Conservation (phyloP, 2,797 vertebrate genomes). For the Enteromius trimaculatus region DNA sequence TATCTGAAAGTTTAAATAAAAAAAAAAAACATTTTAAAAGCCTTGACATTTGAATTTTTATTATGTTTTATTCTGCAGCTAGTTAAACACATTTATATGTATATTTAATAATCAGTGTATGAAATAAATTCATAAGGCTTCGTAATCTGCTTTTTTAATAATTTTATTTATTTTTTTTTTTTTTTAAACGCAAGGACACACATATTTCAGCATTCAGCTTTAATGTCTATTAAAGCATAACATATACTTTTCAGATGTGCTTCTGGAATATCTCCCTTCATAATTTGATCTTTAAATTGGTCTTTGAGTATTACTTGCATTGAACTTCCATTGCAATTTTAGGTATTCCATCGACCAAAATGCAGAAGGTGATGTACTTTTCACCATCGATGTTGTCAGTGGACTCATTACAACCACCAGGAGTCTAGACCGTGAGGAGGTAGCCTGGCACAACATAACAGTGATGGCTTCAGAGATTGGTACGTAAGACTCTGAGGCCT, state of each 20-base stretch:
- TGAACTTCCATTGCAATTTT: constrained; percentile 49
- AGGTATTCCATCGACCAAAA: constrained; percentile 88
- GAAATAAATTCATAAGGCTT: background rate
- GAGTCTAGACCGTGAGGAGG: constrained; percentile 87
- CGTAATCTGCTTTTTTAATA: background rate
- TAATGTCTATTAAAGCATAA: background rate
- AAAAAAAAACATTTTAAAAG: background rate
- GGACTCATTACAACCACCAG: constrained; percentile 86
- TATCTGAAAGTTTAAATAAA: background rate
- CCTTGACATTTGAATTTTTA: background rate
- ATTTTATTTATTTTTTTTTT: background rate
- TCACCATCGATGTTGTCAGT: constrained; percentile 85
- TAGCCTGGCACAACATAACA: constrained; percentile 89
- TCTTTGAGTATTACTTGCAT: background rate
- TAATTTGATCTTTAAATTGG: background rate
- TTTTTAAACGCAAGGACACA: background rate
- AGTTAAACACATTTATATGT: background rate
- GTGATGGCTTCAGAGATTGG: constrained; percentile 89
- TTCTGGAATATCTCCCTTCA: background rate
- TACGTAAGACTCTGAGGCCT: constrained; percentile 69
- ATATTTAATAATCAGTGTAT: background rate
- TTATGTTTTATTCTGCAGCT: background rate
- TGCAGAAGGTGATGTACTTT: constrained; percentile 78
- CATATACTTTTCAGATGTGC: background rate
- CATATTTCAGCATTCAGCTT: background rate